Base-by-base conservation (phyloP, 2,113 vertebrate species). In the Equus quagga region DNA sequence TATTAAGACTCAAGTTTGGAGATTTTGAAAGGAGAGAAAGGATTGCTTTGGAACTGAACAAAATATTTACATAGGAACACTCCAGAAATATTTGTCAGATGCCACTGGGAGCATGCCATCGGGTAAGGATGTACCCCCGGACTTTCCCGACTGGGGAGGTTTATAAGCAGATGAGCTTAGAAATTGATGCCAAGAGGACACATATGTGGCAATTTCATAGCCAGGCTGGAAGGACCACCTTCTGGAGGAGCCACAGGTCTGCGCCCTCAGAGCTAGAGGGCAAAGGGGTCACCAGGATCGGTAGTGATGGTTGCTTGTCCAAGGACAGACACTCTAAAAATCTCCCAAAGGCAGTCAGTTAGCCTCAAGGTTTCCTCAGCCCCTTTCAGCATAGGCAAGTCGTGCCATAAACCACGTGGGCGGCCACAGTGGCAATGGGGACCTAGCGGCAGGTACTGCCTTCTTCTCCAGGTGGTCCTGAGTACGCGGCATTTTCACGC, bases 401-500 rank as follows among this genome's bases (percentile, higher is more conserved):
- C n/a, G 75, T 51, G 46, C 84, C 49, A 1, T 46, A n/a, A 75
- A 75, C 70, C 64, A 33, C 0, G 51, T 92, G 89, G 91, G 79
- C 0, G 3, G 89, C 54, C 83, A 7, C 69, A 3, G 86, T 7
- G 0, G 64, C 78, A 82, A 75, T 4, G 46, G 76, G 46, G n/a
- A 49, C 13, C 3, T n/a, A 44, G 49, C 1, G 18, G 72, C 97
- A 96, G 97, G 85, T 81, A 33, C 15, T 51, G 87, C 73, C 79
- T 67, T 84, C 73, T 60, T 67, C 97, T 96, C 97, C 96, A 94
- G 97, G 98, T 75, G 69, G 87, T 98, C 98, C 56, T 26, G 41
- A 98, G 96, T 96, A 98, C 98, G 98, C 96, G 98, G 93, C 95
- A 97, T 98, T 97, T 98, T 98, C 98, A 92, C 97, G 96, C 94